Base-by-base conservation (phyloP, 1,140 invertebrate genomes). In the Dendrolimus kikuchii region DNA sequence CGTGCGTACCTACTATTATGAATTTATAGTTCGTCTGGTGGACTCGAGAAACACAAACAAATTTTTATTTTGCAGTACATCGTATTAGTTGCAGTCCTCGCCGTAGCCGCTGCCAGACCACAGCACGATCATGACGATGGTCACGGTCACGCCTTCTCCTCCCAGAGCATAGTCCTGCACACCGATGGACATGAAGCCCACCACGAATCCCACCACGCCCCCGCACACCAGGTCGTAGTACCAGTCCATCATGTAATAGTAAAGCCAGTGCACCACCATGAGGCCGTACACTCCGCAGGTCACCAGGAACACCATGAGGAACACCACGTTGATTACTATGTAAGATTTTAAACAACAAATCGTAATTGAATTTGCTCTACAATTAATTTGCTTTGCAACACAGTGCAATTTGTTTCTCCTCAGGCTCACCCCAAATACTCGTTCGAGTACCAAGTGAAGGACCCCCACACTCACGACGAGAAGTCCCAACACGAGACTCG, bases 401-500 rank as follows among this genome's bases (percentile, higher is more conserved):
- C n/a, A 42, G 41, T 42, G 4, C n/a, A 4, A 42, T 10, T 50
- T 46, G n/a, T 42, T 47, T 53, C 56, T 6, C 40, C n/a, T 6
- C 44, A 69, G 79, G 58, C 63, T 7, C 50, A 66, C 45, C 66
- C 66, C 6, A 60, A 75, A 51, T 62, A 68, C 47, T 64, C 10
- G 2, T 69, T 57, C 47, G 65, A 55, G 45, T 69, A 73, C 54
- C 59, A 69, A 54, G 62, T 62, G 61, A 76, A 81, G 40, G 87
- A 88, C 63, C 70, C 71, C 49, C 82, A 88, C 59, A 88, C 84
- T 8, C 64, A 89, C 5, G 89, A 90, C 66, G 88, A 78, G 73
- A 90, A 90, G 77, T 87, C 76, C 50, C 89, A 89, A 69, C 82
- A 88, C 60, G 89, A 90, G 68, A 74, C 78, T 44, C 83, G 89